Evolutionary conservation across 2,113 vertebrate species (phyloP).

Genomic region (Gorsachius goisagi): DNA sequence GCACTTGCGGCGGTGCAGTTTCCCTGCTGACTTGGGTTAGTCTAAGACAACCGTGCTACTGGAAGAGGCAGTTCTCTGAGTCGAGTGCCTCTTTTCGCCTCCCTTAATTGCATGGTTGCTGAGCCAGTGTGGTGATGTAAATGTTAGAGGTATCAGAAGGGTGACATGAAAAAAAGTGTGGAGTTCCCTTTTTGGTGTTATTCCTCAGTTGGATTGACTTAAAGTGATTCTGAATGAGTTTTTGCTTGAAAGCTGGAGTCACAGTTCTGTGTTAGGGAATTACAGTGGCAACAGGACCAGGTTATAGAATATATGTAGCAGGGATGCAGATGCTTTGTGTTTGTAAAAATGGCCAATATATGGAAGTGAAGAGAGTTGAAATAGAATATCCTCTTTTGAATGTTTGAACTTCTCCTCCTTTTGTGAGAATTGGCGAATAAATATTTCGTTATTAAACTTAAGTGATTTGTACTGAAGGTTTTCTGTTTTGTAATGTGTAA

Average conservation of each 20-base stretch:
- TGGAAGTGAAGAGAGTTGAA: neutral
- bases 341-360: neutral
- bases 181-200: neutral
- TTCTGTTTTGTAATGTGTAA: neutral
- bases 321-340: neutral
- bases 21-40: neutral
- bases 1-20: neutral
- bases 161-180: neutral
- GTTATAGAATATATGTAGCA: neutral
- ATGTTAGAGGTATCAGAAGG: neutral
- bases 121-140: neutral
- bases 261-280: neutral
- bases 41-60: neutral
- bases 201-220: neutral
- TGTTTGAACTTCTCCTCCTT: neutral
- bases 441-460: neutral
- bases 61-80: neutral
- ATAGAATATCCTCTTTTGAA: neutral
- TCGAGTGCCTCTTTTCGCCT: rapidly evolving
- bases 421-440: neutral
- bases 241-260: neutral
- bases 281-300: neutral
- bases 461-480: neutral
- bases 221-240: neutral
- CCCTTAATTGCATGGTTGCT: rapidly evolving